Evolutionary conservation across 1,140 invertebrate genomes (phyloP), one percentile per base, ranked within the genome.

Genomic region (Megathymus violae): DNA sequence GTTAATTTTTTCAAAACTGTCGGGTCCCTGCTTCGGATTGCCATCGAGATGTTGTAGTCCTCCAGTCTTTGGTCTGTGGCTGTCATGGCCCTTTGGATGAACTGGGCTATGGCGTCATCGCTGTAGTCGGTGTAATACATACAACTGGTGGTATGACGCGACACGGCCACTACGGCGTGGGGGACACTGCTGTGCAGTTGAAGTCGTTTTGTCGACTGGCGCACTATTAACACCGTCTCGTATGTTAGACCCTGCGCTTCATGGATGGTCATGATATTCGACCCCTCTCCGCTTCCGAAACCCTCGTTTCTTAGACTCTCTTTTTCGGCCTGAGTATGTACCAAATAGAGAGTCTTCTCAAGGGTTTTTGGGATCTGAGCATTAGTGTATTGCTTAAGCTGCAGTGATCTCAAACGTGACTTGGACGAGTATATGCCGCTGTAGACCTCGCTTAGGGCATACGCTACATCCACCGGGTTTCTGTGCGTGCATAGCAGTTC

Each of bases 351-450:
- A 25, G 63, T 69, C 19, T 59, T 62, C 0, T 5, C 2, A 0
- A 25, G n/a, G 22, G 52, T 10, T 34, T 47, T 71, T 9, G 56
- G 63, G 14, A 74, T 69, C 14, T 59, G 7, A n/a, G 66, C 47
- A 11, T 36, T 65, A 1, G 54, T 59, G 11, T 40, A 67, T 4
- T 7, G 34, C 34, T 44, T 58, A 11, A 68, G 17, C 11, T 38
- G 16, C 11, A 70, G 47, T 14, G 72, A 78, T 0, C 36, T 17
- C 0, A 68, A 41, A 10, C 6, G 41, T 1, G 47, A n/a, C 11
- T 60, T 69, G 6, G 62, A 71, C 11, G 69, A 70, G 61, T 78
- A 77, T 60, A 71, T 77, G 25, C 74, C 74, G 10, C 13, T 27
- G 40, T 74, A 74, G 5, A 74, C 25, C 14, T 69, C 47, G 1